phyloP scores from a whole-genome alignment of 2,888 invertebrate species.

The Scrobipalpa costella region DNA sequence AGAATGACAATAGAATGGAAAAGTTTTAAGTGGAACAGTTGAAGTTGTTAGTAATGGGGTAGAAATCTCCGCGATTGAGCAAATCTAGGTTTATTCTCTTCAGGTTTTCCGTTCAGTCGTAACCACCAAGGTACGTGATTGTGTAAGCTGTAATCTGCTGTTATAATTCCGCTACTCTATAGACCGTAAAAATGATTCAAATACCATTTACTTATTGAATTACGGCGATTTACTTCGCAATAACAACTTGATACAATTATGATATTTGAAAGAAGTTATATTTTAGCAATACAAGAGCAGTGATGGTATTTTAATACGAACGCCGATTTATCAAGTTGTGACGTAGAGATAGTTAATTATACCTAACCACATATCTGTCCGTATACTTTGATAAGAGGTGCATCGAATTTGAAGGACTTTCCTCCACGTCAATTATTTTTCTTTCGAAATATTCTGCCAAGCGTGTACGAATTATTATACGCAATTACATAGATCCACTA shows the following conservation, averaged over 20 bases:
- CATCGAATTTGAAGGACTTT: slow-evolving; percentile 22
- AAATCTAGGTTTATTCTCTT: slow-evolving; percentile 4
- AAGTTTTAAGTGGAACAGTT: too few species aligned
- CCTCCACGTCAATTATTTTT: slow-evolving; percentile 11
- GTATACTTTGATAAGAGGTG: slow-evolving; percentile 28
- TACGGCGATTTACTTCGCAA: neutral
- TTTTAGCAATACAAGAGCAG: neutral
- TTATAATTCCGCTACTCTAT: slow-evolving; percentile 8
- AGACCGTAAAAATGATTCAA: slow-evolving; percentile 21
- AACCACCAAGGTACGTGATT: slow-evolving; percentile 15
- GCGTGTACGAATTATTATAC: slow-evolving; percentile 12
- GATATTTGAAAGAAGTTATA: neutral
- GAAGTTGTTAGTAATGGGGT: neutral
- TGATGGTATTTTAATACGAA: neutral
- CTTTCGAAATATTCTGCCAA: slow-evolving; percentile 19
- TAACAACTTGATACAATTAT: neutral
- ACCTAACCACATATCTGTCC: neutral
- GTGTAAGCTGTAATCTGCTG: slow-evolving; percentile 17
- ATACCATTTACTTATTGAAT: slow-evolving; percentile 4
- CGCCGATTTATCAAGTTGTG: neutral
- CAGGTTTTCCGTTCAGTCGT: slow-evolving; percentile 7
- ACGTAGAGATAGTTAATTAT: slow-evolving; percentile 7
- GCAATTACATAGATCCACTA: neutral
- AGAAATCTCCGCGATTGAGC: neutral
- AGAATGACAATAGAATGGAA: too few species aligned